phyloP scores from a whole-genome alignment of 2,797 vertebrate genomes.

The Coranthus polyacanthus region DNA sequence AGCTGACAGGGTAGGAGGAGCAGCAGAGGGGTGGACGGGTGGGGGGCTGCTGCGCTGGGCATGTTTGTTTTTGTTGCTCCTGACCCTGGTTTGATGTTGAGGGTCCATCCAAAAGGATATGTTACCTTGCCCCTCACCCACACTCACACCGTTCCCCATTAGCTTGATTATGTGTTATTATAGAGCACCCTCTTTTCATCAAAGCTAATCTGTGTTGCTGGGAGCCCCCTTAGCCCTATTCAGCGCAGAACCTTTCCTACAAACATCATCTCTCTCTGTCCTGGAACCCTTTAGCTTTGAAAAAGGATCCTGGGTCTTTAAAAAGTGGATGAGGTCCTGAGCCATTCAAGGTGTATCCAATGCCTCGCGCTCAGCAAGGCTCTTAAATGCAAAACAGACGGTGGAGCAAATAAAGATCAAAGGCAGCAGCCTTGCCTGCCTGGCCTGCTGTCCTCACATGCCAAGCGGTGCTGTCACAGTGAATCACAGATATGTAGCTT shows the following conservation, averaged over 20 bases:
- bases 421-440: conserved; percentile 76
- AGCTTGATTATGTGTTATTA: conserved; percentile 71
- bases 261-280: conserved; percentile 65
- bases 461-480: conserved; percentile 79
- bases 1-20: conserved; percentile 54
- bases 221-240: conserved; percentile 63
- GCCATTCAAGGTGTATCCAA: conserved; percentile 85
- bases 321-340: conserved; percentile 76
- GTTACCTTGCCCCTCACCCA: conserved; percentile 59
- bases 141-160: conserved; percentile 52
- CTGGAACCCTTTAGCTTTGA: conserved; percentile 80
- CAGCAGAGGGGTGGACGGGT: conserved; percentile 5
- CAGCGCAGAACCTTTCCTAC: conserved; percentile 55
- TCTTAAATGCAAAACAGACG: conserved; percentile 88
- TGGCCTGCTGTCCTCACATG: conserved; percentile 82
- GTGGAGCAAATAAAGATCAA: conserved; percentile 86
- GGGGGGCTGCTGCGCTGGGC: neutral
- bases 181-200: conserved; percentile 67
- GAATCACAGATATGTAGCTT: conserved; percentile 74
- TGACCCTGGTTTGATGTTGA: conserved; percentile 65
- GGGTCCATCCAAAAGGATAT: conserved; percentile 48
- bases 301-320: conserved; percentile 82
- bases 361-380: conserved; percentile 83
- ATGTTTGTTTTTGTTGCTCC: conserved; percentile 65
- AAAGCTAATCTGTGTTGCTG: conserved; percentile 70